Percentiles rank a stretch among this genome's conserved stretches.
Evolutionary conservation across 1,140 invertebrate species (phyloP).

Genomic region (Nixonia krombeini): DNA sequence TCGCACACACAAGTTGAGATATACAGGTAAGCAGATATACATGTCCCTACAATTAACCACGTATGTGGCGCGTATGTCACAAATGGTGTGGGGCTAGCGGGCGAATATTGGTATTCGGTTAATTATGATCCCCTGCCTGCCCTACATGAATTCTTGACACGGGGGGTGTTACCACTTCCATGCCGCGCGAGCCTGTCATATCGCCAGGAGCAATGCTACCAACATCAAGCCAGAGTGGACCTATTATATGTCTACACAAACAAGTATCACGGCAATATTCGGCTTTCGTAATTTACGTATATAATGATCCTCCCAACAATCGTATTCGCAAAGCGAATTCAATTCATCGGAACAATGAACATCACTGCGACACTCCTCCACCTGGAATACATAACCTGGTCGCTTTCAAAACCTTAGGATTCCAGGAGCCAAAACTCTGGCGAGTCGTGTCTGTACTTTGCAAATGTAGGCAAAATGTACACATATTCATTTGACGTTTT

Average conservation of each 20-base stretch:
- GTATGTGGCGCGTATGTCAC: constrained; percentile 60
- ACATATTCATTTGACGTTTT: too few species aligned
- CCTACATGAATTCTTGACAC: constrained; percentile 71
- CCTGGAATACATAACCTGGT: too few species aligned
- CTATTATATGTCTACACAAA: constrained; percentile 48
- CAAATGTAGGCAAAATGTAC: too few species aligned
- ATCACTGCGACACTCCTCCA: too few species aligned
- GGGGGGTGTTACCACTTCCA: constrained; percentile 65
- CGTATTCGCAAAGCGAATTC: constrained; percentile 27
- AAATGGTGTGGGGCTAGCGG: constrained; percentile 60
- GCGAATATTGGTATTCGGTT: constrained; percentile 71
- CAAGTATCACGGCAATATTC: constrained; percentile 44
- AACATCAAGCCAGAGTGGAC: constrained; percentile 52
- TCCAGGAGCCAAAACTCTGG: too few species aligned
- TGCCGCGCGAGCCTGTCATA: constrained; percentile 70
- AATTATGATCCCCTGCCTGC: constrained; percentile 68
- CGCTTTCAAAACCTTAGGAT: too few species aligned
- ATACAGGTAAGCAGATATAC: constrained; percentile 44
- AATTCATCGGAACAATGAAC: neutral
- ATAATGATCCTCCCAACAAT: constrained; percentile 39
- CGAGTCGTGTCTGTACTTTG: too few species aligned
- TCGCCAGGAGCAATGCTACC: constrained; percentile 67
- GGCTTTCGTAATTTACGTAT: constrained; percentile 28
- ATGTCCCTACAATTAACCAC: constrained; percentile 58
- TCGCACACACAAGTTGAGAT: constrained; percentile 26